A percentile compares a stretch with the other conserved stretches of the same genome.
phyloP scores from a whole-genome alignment of 2,888 invertebrate species.

The Ochropleura plecta region DNA sequence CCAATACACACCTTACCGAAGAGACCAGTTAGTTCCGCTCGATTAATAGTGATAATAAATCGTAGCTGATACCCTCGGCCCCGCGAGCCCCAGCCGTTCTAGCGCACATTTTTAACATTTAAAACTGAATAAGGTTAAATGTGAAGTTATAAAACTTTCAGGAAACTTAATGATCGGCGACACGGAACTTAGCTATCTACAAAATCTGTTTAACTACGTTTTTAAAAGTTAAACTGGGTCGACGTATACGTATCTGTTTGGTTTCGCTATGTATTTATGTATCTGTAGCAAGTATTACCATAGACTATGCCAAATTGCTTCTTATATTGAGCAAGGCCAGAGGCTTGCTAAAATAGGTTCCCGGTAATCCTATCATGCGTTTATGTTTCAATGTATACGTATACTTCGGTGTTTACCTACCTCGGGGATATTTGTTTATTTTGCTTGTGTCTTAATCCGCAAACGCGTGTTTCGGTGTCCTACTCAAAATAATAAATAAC shows the following conservation, averaged over 20 bases:
- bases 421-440: slow-evolving; percentile 32
- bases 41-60: slow-evolving; percentile 79
- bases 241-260: slow-evolving; percentile 14
- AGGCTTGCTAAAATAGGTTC: slow-evolving; percentile 48
- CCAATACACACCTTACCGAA: slow-evolving; percentile 62
- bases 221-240: slow-evolving; percentile 68
- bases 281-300: slow-evolving; percentile 26
- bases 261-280: slow-evolving; percentile 19
- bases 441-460: slow-evolving; percentile 10
- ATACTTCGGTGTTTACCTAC: slow-evolving; percentile 23
- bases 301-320: slow-evolving; percentile 52
- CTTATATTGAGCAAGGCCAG: slow-evolving; percentile 40
- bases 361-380: slow-evolving; percentile 42
- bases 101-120: slow-evolving; percentile 74
- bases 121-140: slow-evolving; percentile 72
- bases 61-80: slow-evolving; percentile 67
- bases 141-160: slow-evolving; percentile 80
- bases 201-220: slow-evolving; percentile 67
- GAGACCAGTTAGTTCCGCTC: slow-evolving; percentile 73
- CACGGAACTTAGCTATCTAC: slow-evolving; percentile 77
- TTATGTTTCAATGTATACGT: slow-evolving; percentile 22
- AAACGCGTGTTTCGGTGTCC: slow-evolving; percentile 18
- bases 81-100: slow-evolving; percentile 63
- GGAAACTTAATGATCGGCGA: slow-evolving; percentile 74
- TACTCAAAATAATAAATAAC: slow-evolving; percentile 30